Base-by-base conservation (phyloP, 2,888 invertebrate species). In the Oxystoma pomonae region DNA sequence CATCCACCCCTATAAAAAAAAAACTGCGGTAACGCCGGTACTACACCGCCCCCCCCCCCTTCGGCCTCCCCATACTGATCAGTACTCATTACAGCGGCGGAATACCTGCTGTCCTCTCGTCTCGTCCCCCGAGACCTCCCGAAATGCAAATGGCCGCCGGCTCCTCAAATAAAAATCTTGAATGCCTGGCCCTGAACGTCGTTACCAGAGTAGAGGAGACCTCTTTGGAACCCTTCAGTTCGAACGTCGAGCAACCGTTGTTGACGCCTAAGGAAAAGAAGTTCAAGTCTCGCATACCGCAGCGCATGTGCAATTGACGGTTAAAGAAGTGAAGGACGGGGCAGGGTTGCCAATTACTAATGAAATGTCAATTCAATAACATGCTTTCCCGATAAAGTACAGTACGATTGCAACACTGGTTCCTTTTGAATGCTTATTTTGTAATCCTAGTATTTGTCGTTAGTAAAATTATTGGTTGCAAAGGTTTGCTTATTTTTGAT, bases 121-220 rank as follows among this genome's bases (percentile, higher is more conserved):
- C 55, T 19, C 66, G 65, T 12, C 49, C 52, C 5, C 20, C 18
- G 5, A 50, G 21, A 21, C 52, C 19, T 7, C 12, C 52, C 51
- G 17, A 53, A 19, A 64, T 61, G 22, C 62, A 52, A 21, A 65
- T 59, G 35, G 20, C 58, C 16, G 35, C 35, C 12, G 35, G 3
- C 35, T 3, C 12, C 35, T 3, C 35, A 3, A 35, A 35, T 12
- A 3, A 53, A 17, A 63, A 67, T 20, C 57, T 66, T 3, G 64
- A 65, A 12, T 56, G 59, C 20, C 56, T 65, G 20, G 67, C 67
- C 57, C 73, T 75, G 61, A 72, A 70, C 69, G 69, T 74, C 65
- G 74, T 76, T 55, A 70, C 74, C 51, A 73, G 73, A 64, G 73
- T 71, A 60, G 71, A 73, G 65, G 74, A 74, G 61, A 19, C 58